Conservation (phyloP, 2,888 invertebrate species). For the Erebia aethiops region DNA sequence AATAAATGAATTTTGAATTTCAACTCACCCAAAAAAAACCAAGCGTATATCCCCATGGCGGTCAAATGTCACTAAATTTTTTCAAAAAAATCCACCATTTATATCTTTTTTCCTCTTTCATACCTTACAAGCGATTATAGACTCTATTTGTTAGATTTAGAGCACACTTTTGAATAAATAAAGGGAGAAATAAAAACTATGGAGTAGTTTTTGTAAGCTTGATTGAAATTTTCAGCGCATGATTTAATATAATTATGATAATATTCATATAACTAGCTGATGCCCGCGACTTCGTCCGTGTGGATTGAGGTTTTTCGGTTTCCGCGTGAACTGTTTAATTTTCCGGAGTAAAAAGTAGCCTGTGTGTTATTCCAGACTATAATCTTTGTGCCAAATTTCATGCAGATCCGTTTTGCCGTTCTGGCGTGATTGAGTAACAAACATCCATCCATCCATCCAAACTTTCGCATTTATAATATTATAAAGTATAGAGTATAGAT, state of each 20-base stretch:
- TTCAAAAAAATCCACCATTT: constrained; percentile 8
- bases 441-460: no score
- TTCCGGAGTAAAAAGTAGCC: no score
- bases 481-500: no score
- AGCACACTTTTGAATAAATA: neutral
- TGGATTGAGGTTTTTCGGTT: no score
- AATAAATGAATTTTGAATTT: neutral
- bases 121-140: neutral
- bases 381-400: no score
- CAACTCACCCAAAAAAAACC: constrained; percentile 37
- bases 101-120: constrained; percentile 3
- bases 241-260: constrained; percentile 8
- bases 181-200: neutral
- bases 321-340: no score
- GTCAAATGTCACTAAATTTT: constrained; percentile 8
- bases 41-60: constrained; percentile 32
- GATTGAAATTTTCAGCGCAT: neutral
- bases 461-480: no score
- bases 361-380: no score
- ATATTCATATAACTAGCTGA: neutral
- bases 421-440: no score
- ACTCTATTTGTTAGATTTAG: neutral
- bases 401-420: no score
- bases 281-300: neutral
- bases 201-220: constrained; percentile 12